A percentile compares a stretch with the other conserved stretches of the same genome.
These are phyloP conservation scores for Mesocentrotus franciscanus DNA, from an alignment of 53 echinoderm and acorn worm genomes.

Conservation along the genomic window DNA sequence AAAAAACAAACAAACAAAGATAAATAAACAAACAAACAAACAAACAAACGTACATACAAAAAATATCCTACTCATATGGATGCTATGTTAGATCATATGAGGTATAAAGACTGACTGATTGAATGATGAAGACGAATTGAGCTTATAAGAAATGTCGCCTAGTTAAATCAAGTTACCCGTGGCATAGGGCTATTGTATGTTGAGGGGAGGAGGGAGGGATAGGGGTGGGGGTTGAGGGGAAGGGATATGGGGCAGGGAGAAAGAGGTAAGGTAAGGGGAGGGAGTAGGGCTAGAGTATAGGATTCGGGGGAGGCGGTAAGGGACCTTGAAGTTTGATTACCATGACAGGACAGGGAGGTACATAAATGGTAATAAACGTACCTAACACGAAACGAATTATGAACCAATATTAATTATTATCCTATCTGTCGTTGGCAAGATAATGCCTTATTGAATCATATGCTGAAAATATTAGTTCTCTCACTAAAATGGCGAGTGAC, in stretches of 20 bases:
- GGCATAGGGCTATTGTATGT: not conserved
- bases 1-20: not conserved
- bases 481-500: too few species aligned
- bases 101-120: not conserved
- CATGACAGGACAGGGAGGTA: too few species aligned
- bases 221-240: not conserved
- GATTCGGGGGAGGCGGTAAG: too few species aligned
- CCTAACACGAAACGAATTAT: too few species aligned
- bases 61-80: not conserved
- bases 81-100: not conserved
- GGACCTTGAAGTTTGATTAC: too few species aligned
- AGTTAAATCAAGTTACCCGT: not conserved
- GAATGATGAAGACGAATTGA: conserved; percentile 1
- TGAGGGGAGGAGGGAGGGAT: not conserved
- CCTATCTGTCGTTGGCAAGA: too few species aligned
- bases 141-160: not conserved
- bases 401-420: too few species aligned
- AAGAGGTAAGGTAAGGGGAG: not conserved
- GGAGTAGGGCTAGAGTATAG: not conserved
- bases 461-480: too few species aligned
- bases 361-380: too few species aligned
- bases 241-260: not conserved
- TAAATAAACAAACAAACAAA: not conserved
- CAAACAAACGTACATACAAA: not conserved
- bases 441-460: too few species aligned